Evolutionary conservation across 2,113 vertebrate genomes (phyloP), one percentile per base, ranked within the genome.

Genomic region (Zootoca vivipara): DNA sequence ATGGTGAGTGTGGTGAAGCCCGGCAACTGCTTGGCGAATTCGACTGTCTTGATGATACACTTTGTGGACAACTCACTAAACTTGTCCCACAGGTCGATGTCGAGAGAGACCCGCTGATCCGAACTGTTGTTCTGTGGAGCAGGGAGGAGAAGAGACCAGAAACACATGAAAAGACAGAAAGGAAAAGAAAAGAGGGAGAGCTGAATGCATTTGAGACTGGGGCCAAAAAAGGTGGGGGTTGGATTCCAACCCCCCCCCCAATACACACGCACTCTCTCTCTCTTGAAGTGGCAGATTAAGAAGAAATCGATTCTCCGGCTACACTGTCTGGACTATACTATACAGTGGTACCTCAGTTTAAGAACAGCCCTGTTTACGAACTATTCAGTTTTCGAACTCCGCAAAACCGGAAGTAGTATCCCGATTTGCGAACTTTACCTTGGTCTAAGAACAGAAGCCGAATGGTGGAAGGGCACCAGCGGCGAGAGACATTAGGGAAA

Each of bases 21-120:
- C 0, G 99, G 99, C 92, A 99, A 98, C 93, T 99, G 99, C 96
- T 99, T 99, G 87, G 99, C 99, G 4, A 99, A 99, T 96, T 99
- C 99, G 95, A 99, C 99, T 0, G 98, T 99, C 96, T 99, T 99
- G 90, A 99, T 99, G 97, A 99, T 99, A 94, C 99, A 99, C 95
- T 99, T 99, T 91, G 99, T 99, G 96, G 99, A 99, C 87, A 99
- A 95, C 90, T 99, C 99, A 9, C 99, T 99, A 97, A 99, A 99
- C 95, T 99, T 99, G 96, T 99, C 99, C 99, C 99, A 99, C 91
- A 99, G 97, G 96, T 99, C 98, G 10, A 99, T 98, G 90, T 99
- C 99, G 96, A 99, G 96, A 2, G 98, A 97, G 7, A 99, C 98
- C 0, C 99, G 97, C 58, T 98, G 97, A 95, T 99, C 99, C 3